A percentile compares a stretch with the other conserved stretches of the same genome.
Conservation (phyloP, 2,797 vertebrate genomes). For the Enteromius unitaeniatus region DNA sequence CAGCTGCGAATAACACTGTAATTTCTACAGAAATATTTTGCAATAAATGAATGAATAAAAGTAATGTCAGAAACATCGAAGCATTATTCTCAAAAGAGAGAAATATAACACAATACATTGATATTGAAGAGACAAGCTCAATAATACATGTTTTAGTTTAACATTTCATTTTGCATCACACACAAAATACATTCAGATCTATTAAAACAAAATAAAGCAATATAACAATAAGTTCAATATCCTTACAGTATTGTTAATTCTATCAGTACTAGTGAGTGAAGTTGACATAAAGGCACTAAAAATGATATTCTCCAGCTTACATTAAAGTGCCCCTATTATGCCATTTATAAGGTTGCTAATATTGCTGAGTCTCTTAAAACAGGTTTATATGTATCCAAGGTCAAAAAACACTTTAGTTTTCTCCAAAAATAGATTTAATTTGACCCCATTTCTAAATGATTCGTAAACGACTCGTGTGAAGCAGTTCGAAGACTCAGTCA, state of each 20-base stretch:
- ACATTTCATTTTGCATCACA: background rate
- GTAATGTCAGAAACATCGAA: background rate
- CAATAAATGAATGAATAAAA: too few relatives aligned
- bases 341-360: too few relatives aligned
- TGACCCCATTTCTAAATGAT: too few relatives aligned
- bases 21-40: too few relatives aligned
- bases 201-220: background rate
- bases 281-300: background rate
- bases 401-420: too few relatives aligned
- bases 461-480: too few relatives aligned
- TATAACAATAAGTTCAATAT: background rate
- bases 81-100: background rate
- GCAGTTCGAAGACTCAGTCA: too few relatives aligned
- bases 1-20: too few relatives aligned
- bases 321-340: too few relatives aligned
- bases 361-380: too few relatives aligned
- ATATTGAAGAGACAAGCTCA: background rate
- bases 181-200: background rate
- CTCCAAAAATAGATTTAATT: too few relatives aligned
- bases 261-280: background rate
- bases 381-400: too few relatives aligned
- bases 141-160: background rate
- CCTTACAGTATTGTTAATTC: background rate
- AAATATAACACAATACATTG: background rate
- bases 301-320: background rate